Base-by-base conservation (phyloP, 2,888 invertebrate species). In the Dendrolimus pini region DNA sequence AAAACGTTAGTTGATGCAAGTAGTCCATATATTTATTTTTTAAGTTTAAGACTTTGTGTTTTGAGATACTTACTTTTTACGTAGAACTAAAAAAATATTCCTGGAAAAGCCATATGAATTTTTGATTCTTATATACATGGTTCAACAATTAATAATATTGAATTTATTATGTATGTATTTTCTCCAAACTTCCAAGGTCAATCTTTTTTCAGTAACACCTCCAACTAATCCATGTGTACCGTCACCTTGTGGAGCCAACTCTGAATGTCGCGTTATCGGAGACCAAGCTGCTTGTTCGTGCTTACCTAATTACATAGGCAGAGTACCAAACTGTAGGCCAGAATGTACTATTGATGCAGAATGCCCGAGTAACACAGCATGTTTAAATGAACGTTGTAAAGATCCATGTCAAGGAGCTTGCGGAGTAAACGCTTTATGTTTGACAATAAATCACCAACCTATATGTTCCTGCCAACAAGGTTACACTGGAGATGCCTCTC, bases 241-340 rank as follows among this genome's bases (percentile, higher is more conserved):
- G 12, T 95, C 95, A 63, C 96, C 96, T 0, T 96, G 96, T 78
- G 96, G 96, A 58, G 95, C 96, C 1, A 94, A 96, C 76, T 95
- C 96, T 7, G 94, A 95, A 77, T 96, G 96, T 76, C 93, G 95
- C 63, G 93, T 95, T 55, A 94, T 96, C 64, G 95, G 95, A 58
- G 93, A 94, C 61, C 95, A 96, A 82, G 94, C 96, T n/a, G 96
- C 96, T 56, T 96, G 96, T 77, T 96, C 96, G 55, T 97, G 96
- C 80, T 85, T 95, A 66, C 91, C 93, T 41, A 95, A 96, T 75
- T 96, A 94, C 75, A 92, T 96, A 56, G 97, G 97, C 61, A 93
- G 96, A 67, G 95, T 97, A 56, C 96, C 96, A 41, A 96, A 96
- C 74, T 97, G 97, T 75, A 92, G 96, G 71, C 96, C 97, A 0